These are phyloP conservation scores for Ceraclea dissimilis DNA, from an alignment of 2,888 invertebrate species.

Conservation along the genomic window DNA sequence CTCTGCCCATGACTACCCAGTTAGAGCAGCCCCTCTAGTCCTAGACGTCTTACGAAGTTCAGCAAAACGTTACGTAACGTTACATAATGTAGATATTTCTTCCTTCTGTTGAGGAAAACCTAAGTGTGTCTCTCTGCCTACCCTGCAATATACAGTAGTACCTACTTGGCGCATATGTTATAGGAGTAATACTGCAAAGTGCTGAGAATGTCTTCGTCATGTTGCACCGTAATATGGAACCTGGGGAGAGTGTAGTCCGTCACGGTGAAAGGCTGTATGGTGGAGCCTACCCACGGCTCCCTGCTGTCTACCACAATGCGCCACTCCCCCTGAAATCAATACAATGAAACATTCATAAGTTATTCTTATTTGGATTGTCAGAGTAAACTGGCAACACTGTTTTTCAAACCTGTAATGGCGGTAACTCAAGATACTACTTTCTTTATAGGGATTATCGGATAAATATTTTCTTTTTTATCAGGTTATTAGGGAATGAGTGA, in stretches of 20 bases:
- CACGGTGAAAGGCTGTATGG: conserved; percentile 38
- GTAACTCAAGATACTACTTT: background rate
- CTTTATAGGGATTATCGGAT: background rate
- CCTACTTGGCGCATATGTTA: conserved; percentile 53
- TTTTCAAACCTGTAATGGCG: background rate
- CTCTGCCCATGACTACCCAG: too few species aligned
- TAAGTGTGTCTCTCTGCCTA: too few species aligned
- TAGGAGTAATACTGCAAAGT: conserved; percentile 41
- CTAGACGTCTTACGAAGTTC: too few species aligned
- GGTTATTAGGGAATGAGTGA: too few species aligned
- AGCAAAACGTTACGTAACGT: too few species aligned
- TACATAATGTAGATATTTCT: too few species aligned
- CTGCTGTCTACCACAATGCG: conserved; percentile 29
- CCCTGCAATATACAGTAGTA: too few species aligned
- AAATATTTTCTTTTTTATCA: too few species aligned
- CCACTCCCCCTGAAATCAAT: conserved; percentile 31
- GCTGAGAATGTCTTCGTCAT: conserved; percentile 36
- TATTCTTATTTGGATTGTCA: too few species aligned
- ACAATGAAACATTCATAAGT: conserved; percentile 26
- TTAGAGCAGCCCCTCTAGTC: too few species aligned
- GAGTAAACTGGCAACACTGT: too few species aligned
- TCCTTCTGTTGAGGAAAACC: too few species aligned
- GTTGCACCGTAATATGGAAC: conserved; percentile 50
- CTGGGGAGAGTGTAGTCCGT: conserved; percentile 52
- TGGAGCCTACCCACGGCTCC: conserved; percentile 19